Conservation (phyloP, 2,888 invertebrate genomes). For the Lepidonotus clava region DNA sequence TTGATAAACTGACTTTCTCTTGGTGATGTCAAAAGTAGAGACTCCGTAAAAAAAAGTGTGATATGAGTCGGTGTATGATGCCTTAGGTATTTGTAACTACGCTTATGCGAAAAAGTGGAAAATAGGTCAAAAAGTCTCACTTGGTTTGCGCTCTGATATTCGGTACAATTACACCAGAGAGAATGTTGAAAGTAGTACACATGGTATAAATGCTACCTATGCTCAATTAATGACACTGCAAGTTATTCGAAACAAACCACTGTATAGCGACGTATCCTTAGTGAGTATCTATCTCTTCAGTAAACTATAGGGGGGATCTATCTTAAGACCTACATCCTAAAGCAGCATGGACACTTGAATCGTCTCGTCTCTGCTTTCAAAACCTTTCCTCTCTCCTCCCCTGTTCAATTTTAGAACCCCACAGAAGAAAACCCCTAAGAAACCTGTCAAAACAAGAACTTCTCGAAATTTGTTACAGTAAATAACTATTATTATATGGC, state of each 20-base stretch:
- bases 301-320: not conserved
- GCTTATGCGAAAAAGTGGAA: too few relatives aligned
- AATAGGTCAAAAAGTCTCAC: too few relatives aligned
- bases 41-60: too few relatives aligned
- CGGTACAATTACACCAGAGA: not conserved
- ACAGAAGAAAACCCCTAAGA: not conserved
- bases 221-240: not conserved
- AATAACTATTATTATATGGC: not conserved
- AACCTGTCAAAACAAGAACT: not conserved
- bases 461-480: not conserved
- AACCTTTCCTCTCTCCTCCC: not conserved
- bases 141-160: too few relatives aligned
- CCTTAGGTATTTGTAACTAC: too few relatives aligned
- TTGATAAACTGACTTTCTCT: too few relatives aligned
- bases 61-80: too few relatives aligned
- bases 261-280: not conserved
- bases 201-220: not conserved
- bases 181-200: not conserved
- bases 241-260: not conserved
- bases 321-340: not conserved
- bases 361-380: not conserved
- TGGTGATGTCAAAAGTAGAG: too few relatives aligned
- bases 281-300: not conserved
- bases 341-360: constrained; percentile 37
- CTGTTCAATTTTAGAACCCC: not conserved